Conservation (phyloP, 2,113 vertebrate species). For the Brachionichthys hirsutus region DNA sequence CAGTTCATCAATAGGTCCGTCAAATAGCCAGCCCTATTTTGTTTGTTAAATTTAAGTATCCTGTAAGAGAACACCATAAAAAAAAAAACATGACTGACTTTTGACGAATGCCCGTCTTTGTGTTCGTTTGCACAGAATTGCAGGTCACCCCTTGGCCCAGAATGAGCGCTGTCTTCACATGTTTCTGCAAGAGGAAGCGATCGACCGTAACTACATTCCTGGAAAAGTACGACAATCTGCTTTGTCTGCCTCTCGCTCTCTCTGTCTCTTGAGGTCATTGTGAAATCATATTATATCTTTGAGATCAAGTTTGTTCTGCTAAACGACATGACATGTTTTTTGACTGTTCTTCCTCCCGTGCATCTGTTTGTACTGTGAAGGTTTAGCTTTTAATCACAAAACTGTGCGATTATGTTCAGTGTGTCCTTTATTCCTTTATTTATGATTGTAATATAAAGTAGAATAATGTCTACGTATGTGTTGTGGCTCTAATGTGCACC, state of each 20-base stretch:
- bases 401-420: conserved; percentile 13
- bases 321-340: conserved; percentile 29
- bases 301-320: conserved; percentile 19
- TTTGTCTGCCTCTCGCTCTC: conserved; percentile 28
- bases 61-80: too few species aligned
- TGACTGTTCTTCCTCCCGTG: conserved; percentile 19
- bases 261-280: conserved; percentile 48
- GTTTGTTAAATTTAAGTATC: background rate
- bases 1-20: conserved; percentile 98
- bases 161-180: conserved; percentile 99
- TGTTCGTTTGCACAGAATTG: conserved; percentile 83
- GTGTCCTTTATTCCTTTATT: conserved; percentile 48
- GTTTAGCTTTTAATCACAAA: conserved; percentile 27
- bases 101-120: background rate
- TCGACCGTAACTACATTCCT: conserved; percentile 98
- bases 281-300: conserved; percentile 36
- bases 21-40: background rate
- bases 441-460: conserved; percentile 62
- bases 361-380: conserved; percentile 43
- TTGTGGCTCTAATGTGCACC: conserved; percentile 41
- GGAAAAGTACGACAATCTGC: conserved; percentile 95
- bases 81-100: background rate
- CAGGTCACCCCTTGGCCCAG: conserved; percentile 97
- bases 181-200: conserved; percentile 98
- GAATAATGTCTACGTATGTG: conserved; percentile 40